phyloP scores from a whole-genome alignment of 2,113 vertebrate genomes.

The Sminthopsis crassicaudata region DNA sequence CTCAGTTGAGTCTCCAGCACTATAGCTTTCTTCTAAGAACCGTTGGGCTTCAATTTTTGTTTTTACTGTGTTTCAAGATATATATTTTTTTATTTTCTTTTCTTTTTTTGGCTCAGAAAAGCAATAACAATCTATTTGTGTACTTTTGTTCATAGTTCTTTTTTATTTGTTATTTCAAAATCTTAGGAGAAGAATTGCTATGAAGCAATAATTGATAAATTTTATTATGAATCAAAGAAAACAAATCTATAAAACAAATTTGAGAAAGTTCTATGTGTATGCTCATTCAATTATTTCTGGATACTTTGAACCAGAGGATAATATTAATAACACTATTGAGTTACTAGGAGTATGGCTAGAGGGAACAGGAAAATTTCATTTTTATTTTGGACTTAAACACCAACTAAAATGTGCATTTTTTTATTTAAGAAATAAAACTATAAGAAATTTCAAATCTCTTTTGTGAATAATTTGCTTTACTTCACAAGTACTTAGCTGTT shows the following conservation, averaged over 20 bases:
- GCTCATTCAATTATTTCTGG: background rate
- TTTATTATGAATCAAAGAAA: background rate
- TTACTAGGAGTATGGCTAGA: background rate
- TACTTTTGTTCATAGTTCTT: background rate
- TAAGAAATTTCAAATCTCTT: background rate
- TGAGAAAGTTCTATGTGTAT: background rate
- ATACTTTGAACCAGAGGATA: background rate
- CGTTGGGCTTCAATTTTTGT: background rate
- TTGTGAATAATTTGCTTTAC: background rate
- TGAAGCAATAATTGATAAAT: background rate
- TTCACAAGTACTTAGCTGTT: background rate
- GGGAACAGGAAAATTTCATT: background rate
- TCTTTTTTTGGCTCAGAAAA: background rate
- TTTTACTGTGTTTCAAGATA: background rate
- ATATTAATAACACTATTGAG: background rate
- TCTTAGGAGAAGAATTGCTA: background rate
- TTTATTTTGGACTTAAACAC: background rate
- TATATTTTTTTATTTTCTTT: too few species aligned
- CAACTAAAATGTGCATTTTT: background rate
- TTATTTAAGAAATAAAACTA: background rate
- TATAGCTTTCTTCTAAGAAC: background rate
- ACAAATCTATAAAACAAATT: background rate
- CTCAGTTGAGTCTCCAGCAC: background rate
- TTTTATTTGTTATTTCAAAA: background rate
- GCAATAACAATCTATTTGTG: background rate